Evolutionary conservation across 2,797 vertebrate genomes (phyloP).

Genomic region (Hippopotamyrus pictus): DNA sequence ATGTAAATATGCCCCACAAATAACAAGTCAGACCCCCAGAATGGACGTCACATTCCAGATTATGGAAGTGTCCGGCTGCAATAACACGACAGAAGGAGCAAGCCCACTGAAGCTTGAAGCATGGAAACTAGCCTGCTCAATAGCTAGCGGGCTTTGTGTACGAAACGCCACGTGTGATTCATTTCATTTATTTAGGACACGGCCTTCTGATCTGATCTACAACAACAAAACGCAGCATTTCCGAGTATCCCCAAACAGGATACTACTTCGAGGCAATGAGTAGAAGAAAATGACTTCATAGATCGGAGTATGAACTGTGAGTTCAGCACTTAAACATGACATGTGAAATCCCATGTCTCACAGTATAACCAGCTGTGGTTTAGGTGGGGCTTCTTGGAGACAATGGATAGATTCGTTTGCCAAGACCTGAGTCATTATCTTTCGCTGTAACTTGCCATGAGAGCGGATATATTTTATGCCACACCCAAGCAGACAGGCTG

Average conservation of each 20-base stretch:
- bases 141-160: not conserved
- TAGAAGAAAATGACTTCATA: not conserved
- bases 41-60: not conserved
- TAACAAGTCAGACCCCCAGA: not conserved
- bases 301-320: not conserved
- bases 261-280: not conserved
- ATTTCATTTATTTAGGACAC: not conserved
- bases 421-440: constrained; percentile 57
- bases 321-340: not conserved
- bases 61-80: not conserved
- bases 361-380: constrained; percentile 47
- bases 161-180: not conserved
- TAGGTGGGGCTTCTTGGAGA: constrained; percentile 42
- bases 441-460: constrained; percentile 37
- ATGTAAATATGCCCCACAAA: not conserved
- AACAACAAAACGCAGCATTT: not conserved
- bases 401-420: constrained; percentile 46
- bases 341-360: not conserved
- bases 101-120: not conserved
- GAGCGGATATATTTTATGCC: constrained; percentile 19
- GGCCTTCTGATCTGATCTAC: not conserved
- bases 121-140: not conserved
- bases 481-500: not conserved
- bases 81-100: not conserved
- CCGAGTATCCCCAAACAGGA: not conserved